phyloP scores from a whole-genome alignment of 2,888 invertebrate species.

The Clitarchus hookeri region DNA sequence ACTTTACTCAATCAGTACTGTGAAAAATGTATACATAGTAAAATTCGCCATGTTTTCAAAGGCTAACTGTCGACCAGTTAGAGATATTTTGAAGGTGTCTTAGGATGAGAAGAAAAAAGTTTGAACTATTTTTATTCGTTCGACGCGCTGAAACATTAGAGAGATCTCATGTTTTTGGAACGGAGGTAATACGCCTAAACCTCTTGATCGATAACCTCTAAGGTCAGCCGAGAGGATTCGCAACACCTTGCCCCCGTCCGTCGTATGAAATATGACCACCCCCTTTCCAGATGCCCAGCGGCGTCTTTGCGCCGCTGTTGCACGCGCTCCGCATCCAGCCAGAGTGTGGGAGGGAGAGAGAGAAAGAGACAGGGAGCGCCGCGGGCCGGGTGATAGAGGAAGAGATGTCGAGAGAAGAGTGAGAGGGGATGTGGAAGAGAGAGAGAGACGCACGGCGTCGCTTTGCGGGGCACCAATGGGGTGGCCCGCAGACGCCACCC shows the following conservation, averaged over 20 bases:
- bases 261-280: constrained; percentile 8
- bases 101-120: too few species aligned
- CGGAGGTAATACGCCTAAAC: background rate
- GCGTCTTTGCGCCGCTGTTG: background rate
- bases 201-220: constrained; percentile 14
- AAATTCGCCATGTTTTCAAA: too few species aligned
- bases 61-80: too few species aligned
- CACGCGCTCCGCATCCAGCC: background rate
- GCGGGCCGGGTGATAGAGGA: constrained; percentile 21
- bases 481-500: constrained; percentile 40
- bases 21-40: too few species aligned
- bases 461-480: constrained; percentile 48
- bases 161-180: background rate
- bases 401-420: constrained; percentile 25
- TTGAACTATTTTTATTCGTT: too few species aligned
- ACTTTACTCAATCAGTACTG: too few species aligned
- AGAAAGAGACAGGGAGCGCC: background rate
- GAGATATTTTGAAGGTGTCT: too few species aligned
- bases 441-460: constrained; percentile 44
- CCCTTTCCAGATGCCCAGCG: background rate
- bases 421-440: constrained; percentile 11
- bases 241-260: constrained; percentile 14
- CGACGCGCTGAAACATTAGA: background rate
- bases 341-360: constrained; percentile 28
- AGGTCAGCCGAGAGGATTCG: constrained; percentile 8